These are phyloP conservation scores for Pinna nobilis DNA, from an alignment of 1,140 invertebrate genomes.

Conservation along the genomic window DNA sequence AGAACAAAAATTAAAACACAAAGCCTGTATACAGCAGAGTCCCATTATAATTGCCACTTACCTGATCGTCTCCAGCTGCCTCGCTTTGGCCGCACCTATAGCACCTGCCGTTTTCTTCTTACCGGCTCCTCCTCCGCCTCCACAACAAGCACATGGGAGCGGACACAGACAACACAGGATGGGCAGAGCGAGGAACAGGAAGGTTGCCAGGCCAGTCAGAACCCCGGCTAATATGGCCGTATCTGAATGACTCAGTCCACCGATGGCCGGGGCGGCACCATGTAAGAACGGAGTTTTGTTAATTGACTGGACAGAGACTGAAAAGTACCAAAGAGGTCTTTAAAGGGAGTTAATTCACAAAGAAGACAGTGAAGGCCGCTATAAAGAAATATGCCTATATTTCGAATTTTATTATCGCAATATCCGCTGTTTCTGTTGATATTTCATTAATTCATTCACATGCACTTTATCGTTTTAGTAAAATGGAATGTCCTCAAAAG, in stretches of 20 bases:
- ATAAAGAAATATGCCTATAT: no score
- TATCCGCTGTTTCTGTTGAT: no score
- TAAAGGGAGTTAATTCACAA: background rate
- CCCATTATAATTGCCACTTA: background rate
- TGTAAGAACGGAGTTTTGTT: conserved; percentile 7
- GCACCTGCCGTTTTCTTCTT: conserved; percentile 19
- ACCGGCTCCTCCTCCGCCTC: conserved; percentile 9
- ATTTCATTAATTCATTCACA: no score
- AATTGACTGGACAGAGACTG: conserved; percentile 11
- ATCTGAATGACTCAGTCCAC: conserved; percentile 27
- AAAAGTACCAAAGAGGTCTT: background rate
- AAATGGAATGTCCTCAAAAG: no score
- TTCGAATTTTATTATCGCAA: no score
- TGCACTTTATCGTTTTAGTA: no score
- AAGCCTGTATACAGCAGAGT: no score
- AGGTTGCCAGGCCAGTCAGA: conserved; percentile 38
- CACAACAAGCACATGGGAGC: conserved; percentile 15
- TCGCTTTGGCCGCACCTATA: conserved; percentile 1
- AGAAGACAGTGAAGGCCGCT: no score
- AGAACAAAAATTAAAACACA: no score
- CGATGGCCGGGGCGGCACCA: conserved; percentile 4
- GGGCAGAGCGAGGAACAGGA: conserved; percentile 37
- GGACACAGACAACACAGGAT: conserved; percentile 40
- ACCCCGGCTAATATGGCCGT: conserved; percentile 39
- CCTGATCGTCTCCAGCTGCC: conserved; percentile 12